Evolutionary conservation across 1,140 invertebrate species (phyloP), one percentile per base, ranked within the genome.

Genomic region (Drosophila teissieri): DNA sequence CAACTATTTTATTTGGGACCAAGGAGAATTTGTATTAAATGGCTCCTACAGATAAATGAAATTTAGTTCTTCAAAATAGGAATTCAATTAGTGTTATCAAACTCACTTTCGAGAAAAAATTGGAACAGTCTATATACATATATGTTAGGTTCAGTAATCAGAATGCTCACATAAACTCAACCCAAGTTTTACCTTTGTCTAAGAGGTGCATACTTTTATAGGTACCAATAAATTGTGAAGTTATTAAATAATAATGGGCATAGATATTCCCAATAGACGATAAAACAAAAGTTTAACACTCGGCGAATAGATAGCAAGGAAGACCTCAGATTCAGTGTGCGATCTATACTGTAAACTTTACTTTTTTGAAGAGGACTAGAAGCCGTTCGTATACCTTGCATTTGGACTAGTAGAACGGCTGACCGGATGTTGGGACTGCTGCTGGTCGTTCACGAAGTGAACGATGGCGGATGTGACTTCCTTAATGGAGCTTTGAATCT

Each of bases 391-490:
- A 58, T 91, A 92, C 91, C 92, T 92, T 58, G 91, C 91, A 70
- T 91, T 92, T 10, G 92, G 92, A 83, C 92, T 92, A 39, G 93
- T 75, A 92, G 93, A 69, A 92, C 93, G 77, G 53, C 86, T 93
- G 83, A 64, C 84, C 62, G 85, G 75, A 68, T 92, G 72, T 12
- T 74, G 81, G 4, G 44, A 57, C 36, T 84, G 81, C 17, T 76
- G 46, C 73, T 92, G 94, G 44, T 96, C 96, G 76, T 96, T 96
- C 40, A 97, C 97, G 93, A 97, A 98, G 92, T 97, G 96, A 45
- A 97, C 97, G 77, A 98, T 98, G n/a, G 97, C 97, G 73, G 96
- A 97, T 37, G 97, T 97, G 36, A 98, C 97, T 93, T 97, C 97
- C 92, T 97, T 97, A 92, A 98, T 98, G 58, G 96, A 97, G 68